phyloP scores from a whole-genome alignment of 2,797 vertebrate genomes.

The Characodon lateralis region DNA sequence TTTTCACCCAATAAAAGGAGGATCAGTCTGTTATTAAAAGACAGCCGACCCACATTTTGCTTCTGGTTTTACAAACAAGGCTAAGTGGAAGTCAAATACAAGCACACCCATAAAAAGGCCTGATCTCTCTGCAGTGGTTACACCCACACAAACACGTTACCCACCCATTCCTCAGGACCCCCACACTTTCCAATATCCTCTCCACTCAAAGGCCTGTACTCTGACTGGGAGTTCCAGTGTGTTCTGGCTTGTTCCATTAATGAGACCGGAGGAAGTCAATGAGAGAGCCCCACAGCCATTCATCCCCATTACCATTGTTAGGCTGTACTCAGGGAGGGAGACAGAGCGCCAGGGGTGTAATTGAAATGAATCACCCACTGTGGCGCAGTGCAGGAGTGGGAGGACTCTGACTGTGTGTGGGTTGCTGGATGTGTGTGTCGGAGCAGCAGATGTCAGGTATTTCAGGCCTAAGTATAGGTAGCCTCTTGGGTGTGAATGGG shows the following conservation, averaged over 20 bases:
- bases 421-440: slow-evolving; percentile 16
- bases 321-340: slow-evolving; percentile 41
- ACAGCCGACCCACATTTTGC: background rate
- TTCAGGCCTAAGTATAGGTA: slow-evolving; percentile 9
- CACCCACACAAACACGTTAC: background rate
- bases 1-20: background rate
- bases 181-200: slow-evolving; percentile 8
- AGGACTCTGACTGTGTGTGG: slow-evolving; percentile 24
- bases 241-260: slow-evolving; percentile 60
- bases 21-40: background rate
- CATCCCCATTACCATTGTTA: slow-evolving; percentile 68
- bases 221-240: slow-evolving; percentile 39
- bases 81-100: slow-evolving; percentile 1
- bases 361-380: slow-evolving; percentile 63
- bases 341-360: slow-evolving; percentile 46
- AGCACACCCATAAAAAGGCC: slow-evolving; percentile 10
- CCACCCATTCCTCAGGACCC: background rate
- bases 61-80: background rate
- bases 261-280: slow-evolving; percentile 68
- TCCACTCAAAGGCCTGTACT: slow-evolving; percentile 29
- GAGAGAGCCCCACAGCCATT: slow-evolving; percentile 55
- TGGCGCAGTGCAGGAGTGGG: slow-evolving; percentile 34
- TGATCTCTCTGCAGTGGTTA: background rate
- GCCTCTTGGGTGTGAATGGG: background rate
- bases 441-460: slow-evolving; percentile 9